Evolutionary conservation across 2,888 invertebrate species (phyloP).

Genomic region (Tridacna crocea): DNA sequence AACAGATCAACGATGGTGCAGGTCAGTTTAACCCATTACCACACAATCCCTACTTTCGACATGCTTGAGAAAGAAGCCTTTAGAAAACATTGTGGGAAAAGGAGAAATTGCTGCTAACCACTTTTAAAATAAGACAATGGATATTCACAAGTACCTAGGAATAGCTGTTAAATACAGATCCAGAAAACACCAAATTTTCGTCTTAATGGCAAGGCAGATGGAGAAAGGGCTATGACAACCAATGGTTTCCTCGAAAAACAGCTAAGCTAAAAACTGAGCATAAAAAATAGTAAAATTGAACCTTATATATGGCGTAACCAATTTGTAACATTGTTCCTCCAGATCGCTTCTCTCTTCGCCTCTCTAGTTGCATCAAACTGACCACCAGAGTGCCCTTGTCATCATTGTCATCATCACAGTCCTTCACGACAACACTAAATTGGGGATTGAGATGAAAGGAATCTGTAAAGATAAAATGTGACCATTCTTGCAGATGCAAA

Average conservation of each 20-base stretch:
- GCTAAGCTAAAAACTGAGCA: too few species aligned
- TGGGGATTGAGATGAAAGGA: constrained; percentile 83
- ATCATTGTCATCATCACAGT: constrained; percentile 87
- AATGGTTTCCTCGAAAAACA: too few species aligned
- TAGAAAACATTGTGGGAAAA: not conserved
- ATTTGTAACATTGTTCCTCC: constrained; percentile 96
- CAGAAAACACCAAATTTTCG: too few species aligned
- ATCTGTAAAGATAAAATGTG: not conserved
- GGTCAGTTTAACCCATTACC: too few species aligned
- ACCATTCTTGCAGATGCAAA: too few species aligned
- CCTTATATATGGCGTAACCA: constrained; percentile 96
- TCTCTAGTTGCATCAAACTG: constrained; percentile 98
- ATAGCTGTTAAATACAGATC: too few species aligned
- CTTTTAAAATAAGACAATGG: too few species aligned
- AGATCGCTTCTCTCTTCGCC: constrained; percentile 92
- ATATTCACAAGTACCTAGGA: too few species aligned
- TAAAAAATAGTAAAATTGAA: constrained; percentile 82
- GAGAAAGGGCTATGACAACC: too few species aligned
- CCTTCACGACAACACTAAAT: constrained; percentile 80
- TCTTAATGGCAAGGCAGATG: not conserved
- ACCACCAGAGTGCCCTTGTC: constrained; percentile 97
- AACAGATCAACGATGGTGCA: too few species aligned
- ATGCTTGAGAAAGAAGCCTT: too few species aligned
- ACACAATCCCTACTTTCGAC: too few species aligned
- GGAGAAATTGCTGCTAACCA: not conserved